Evolutionary conservation across 2,113 vertebrate genomes (phyloP).

Genomic region (Haplotaxodon microlepis): DNA sequence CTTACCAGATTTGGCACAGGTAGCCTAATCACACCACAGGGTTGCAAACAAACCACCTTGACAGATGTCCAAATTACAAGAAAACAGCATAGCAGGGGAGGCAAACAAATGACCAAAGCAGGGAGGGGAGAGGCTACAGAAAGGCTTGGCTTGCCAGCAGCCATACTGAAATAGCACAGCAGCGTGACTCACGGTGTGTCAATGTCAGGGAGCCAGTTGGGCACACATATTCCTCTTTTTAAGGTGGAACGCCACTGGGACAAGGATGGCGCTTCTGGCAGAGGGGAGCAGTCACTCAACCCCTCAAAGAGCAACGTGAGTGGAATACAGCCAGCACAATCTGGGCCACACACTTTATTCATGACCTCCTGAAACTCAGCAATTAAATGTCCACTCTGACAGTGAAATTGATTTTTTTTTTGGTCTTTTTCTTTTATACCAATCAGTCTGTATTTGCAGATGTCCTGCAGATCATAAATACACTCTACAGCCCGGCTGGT

Average conservation of each 20-base stretch:
- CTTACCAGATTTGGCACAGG: slow-evolving; percentile 49
- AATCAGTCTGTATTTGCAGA: slow-evolving; percentile 3
- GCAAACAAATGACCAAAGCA: slow-evolving; percentile 52
- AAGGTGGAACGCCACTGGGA: slow-evolving; percentile 40
- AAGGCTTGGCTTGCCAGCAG: slow-evolving; percentile 29
- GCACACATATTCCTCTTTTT: slow-evolving; percentile 46
- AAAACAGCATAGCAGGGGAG: slow-evolving; percentile 47
- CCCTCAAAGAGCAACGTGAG: slow-evolving; percentile 22
- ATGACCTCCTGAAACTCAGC: background rate
- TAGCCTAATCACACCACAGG: slow-evolving; percentile 49
- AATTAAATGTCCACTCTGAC: slow-evolving; percentile 21
- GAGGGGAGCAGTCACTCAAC: slow-evolving; percentile 39
- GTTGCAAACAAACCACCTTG: slow-evolving; percentile 54
- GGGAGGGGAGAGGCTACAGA: background rate
- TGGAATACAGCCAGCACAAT: background rate
- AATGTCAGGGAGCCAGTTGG: slow-evolving; percentile 54
- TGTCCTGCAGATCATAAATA: background rate
- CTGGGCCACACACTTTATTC: background rate
- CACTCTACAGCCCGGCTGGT: background rate
- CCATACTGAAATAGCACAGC: slow-evolving; percentile 38
- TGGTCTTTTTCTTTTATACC: background rate
- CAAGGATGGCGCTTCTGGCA: slow-evolving; percentile 26
- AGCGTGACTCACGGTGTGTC: slow-evolving; percentile 55
- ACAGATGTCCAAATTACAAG: slow-evolving; percentile 69
- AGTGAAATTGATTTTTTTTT: slow-evolving; percentile 1